Evolutionary conservation across 1,140 invertebrate genomes (phyloP), one percentile per base, ranked within the genome.

Genomic region (Diabrotica virgifera): DNA sequence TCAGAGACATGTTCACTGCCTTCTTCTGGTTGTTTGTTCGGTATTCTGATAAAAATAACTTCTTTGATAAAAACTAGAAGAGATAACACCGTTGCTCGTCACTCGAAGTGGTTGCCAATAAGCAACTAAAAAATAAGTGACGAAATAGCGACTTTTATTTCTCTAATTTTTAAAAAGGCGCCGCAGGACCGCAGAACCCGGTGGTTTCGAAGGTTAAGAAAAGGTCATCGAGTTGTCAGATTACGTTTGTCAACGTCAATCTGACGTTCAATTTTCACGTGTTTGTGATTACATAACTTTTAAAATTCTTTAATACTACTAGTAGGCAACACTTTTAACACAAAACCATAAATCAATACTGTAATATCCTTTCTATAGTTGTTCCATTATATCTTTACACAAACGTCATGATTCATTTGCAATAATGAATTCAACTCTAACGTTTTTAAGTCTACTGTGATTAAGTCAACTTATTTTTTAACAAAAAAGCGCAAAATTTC

Each of bases 1-100:
- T 72, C 12, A 72, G 51, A 56, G 70, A 65, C 70, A 72, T 72
- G 36, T 7, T 52, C 12, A n/a, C 5, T 61, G 59, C 46, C 38
- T 37, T 14, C 37, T 11, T n/a, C 12, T 58, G 11, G n/a, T 58
- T 58, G 14, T n/a, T 40, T 12, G 13, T 36, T 40, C 5, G 7
- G 6, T 58, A 6, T 35, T 8, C 38, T n/a, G 13, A 37, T 36
- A 12, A 40, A 36, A 37, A 58, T 38, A 9, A 36, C 8, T 11
- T 0, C 10, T 5, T 12, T 24, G 11, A 37, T 36, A n/a, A 58
- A n/a, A 56, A 36, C 5, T 14, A 6, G 6, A 56, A 12, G 11
- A 11, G 3, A 24, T 6, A 56, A 6, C 35, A 13, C 35, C 35
- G 13, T 6, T 14, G 12, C 24, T n/a, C 10, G 13, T 35, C 37